Evolutionary conservation across 1,140 invertebrate species (phyloP), one percentile per base, ranked within the genome.

Genomic region (Drosophila kanapiae): DNA sequence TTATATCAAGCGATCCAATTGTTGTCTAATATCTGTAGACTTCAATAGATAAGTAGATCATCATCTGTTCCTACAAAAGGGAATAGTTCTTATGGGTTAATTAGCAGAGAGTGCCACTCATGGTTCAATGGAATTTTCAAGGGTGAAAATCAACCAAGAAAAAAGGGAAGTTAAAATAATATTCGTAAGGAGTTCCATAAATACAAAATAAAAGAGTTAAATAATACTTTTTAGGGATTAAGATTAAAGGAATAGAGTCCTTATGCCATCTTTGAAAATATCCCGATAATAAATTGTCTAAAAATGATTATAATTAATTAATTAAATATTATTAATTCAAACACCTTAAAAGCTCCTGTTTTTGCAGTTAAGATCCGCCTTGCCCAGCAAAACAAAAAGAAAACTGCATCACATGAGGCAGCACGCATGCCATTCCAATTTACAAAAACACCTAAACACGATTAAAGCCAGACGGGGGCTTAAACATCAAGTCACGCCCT

Each of bases 401-500:
- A 16, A 54, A 54, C 51, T 70, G 40, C 69, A 57, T 29, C 16
- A 54, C 8, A 53, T 43, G 40, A 38, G 35, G 27, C 27, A 47
- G 45, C 16, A 27, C 16, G 8, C 59, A 18, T 75, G 69, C 47
- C 71, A 63, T 63, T 75, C 35, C 57, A 54, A 62, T 75, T 75
- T 75, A 49, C 53, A 38, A 56, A 33, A 65, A 51, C 60, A 65
- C 67, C 67, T 49, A 69, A 70, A 70, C 67, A 70, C 67, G 61
- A 51, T 65, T 70, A 45, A 60, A 47, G 67, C 56, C 53, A 53
- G 37, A 60, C 71, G 43, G 23, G 67, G 60, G 75, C 75, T 75
- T 87, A 87, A 87, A 58, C 58, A 80, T 68, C 76, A 78, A 84
- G 84, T 87, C 80, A 87, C 84, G 84, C 84, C 84, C 60, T 78